These are phyloP conservation scores for Theocolax elegans DNA, from an alignment of 1,140 invertebrate species.

Conservation along the genomic window DNA sequence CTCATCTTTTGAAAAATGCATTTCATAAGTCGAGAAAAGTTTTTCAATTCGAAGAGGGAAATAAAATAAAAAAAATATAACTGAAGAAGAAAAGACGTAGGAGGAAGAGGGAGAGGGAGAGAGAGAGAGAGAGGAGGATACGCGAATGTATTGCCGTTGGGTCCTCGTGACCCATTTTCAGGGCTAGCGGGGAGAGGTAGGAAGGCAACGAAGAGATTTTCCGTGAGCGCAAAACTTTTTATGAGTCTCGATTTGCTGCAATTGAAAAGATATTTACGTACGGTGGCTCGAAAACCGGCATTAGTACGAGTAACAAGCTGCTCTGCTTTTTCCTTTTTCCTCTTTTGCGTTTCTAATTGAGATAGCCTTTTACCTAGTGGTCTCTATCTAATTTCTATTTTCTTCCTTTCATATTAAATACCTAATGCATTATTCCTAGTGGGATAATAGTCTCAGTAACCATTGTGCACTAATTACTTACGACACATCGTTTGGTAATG, in stretches of 20 bases:
- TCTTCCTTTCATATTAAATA: no score
- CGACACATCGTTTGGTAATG: no score
- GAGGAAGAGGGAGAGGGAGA: neutral
- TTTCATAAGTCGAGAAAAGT: slow-evolving; percentile 43
- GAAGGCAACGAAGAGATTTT: neutral
- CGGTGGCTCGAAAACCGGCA: neutral
- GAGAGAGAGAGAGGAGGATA: neutral
- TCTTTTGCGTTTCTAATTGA: neutral
- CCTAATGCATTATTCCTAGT: no score
- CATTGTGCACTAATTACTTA: no score
- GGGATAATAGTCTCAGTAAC: no score
- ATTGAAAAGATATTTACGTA: slow-evolving; percentile 33
- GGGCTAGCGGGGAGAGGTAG: neutral
- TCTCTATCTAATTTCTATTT: no score
- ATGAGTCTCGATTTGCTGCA: slow-evolving; percentile 20
- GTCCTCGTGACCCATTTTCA: slow-evolving; percentile 26
- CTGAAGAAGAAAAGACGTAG: neutral
- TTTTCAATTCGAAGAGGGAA: slow-evolving; percentile 37
- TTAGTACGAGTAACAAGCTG: slow-evolving; percentile 21
- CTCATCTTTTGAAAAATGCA: slow-evolving; percentile 44
- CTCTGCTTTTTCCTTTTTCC: neutral
- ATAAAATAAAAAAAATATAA: slow-evolving; percentile 14
- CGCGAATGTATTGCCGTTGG: slow-evolving; percentile 23
- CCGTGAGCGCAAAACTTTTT: slow-evolving; percentile 16
- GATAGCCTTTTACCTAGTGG: no score